Conservation (phyloP, 2,113 vertebrate genomes). For the Alethe diademata region DNA sequence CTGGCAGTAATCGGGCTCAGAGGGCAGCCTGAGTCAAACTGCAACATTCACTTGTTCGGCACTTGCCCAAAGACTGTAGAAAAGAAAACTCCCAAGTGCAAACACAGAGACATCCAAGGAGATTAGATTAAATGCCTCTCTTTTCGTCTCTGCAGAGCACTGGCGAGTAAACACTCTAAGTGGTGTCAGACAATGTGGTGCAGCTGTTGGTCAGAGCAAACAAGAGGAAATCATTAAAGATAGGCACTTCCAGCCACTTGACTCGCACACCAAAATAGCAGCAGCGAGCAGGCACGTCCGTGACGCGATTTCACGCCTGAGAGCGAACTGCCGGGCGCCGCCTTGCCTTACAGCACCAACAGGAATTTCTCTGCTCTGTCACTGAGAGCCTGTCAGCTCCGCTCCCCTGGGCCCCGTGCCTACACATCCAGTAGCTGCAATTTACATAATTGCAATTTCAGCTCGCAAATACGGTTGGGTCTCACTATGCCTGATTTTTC, state of each 20-base stretch:
- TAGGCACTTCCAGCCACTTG: constrained; percentile 57
- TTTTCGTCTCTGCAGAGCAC: constrained; percentile 70
- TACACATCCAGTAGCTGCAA: constrained; percentile 68
- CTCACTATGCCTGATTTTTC: constrained; percentile 49
- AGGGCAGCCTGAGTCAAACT: constrained; percentile 12
- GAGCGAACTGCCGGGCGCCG: neutral
- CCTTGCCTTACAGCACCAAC: neutral
- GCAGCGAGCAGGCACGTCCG: neutral
- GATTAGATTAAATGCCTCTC: constrained; percentile 72
- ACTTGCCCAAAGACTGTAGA: constrained; percentile 27
- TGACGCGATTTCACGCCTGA: neutral
- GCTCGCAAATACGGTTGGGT: constrained; percentile 31
- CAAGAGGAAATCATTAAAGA: constrained; percentile 71
- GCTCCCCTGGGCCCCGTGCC: constrained; percentile 13
- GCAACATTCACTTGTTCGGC: constrained; percentile 49
- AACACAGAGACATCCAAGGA: constrained; percentile 31
- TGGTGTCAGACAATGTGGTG: constrained; percentile 44
- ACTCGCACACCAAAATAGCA: constrained; percentile 61
- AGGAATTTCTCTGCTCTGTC: neutral
- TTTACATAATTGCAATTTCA: constrained; percentile 69
- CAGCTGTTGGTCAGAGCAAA: constrained; percentile 75
- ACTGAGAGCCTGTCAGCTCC: constrained; percentile 30
- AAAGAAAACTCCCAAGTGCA: constrained; percentile 30
- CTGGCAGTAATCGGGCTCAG: neutral
- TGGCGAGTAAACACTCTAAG: constrained; percentile 70